Percentiles rank a stretch among this genome's conserved stretches.
Evolutionary conservation across 2,113 vertebrate species (phyloP).

Genomic region (Herpailurus yagouaroundi): DNA sequence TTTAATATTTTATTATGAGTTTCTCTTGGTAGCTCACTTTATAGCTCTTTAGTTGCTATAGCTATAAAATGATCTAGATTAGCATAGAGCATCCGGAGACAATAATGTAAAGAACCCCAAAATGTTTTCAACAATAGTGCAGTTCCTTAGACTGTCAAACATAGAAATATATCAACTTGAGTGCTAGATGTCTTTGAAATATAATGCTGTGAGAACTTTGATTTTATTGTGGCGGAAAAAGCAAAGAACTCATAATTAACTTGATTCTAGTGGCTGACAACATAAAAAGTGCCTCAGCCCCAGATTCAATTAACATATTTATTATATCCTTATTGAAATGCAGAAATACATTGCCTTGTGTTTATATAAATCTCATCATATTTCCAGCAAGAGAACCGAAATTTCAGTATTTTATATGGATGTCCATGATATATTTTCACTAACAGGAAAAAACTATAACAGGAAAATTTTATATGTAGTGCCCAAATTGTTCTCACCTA

Average conservation of each 20-base stretch:
- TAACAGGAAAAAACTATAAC: not conserved
- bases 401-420: not conserved
- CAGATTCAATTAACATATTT: constrained; percentile 32
- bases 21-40: constrained; percentile 40
- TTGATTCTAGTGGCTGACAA: not conserved
- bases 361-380: constrained; percentile 8
- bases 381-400: not conserved
- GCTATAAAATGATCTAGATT: constrained; percentile 59
- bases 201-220: not conserved
- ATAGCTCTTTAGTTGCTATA: constrained; percentile 38
- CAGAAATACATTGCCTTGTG: not conserved
- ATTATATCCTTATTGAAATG: not conserved
- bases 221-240: not conserved
- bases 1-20: constrained; percentile 68
- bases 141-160: constrained; percentile 6
- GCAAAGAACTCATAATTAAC: constrained; percentile 26
- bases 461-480: not conserved
- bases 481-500: not conserved
- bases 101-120: constrained; percentile 54
- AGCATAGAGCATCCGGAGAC: constrained; percentile 21
- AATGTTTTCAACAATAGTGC: not conserved
- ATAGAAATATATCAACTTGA: not conserved
- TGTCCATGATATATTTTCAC: not conserved
- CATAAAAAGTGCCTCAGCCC: not conserved
- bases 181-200: not conserved